phyloP scores from a whole-genome alignment of 2,113 vertebrate species.

The Nymphicus hollandicus region DNA sequence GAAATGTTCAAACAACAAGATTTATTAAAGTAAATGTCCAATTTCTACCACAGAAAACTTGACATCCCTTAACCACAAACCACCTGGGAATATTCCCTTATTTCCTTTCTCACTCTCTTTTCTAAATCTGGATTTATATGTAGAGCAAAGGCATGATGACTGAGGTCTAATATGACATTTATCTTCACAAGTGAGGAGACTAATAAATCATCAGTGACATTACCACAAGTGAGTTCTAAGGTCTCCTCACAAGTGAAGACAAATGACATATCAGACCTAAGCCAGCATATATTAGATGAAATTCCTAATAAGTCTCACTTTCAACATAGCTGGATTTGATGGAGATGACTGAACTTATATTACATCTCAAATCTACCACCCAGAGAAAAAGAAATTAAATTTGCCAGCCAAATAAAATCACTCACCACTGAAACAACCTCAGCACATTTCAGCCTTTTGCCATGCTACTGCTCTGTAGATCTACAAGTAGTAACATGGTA shows the following conservation, averaged over 20 bases:
- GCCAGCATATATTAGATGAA: slow-evolving; percentile 50
- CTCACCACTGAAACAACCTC: neutral
- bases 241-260: slow-evolving; percentile 57
- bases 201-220: slow-evolving; percentile 59
- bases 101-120: slow-evolving; percentile 2
- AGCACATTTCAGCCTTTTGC: neutral
- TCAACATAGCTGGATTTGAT: slow-evolving; percentile 1
- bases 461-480: neutral
- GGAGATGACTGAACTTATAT: neutral
- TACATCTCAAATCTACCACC: neutral
- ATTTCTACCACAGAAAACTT: slow-evolving; percentile 43
- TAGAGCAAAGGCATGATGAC: slow-evolving; percentile 32
- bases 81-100: slow-evolving; percentile 12
- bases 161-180: slow-evolving; percentile 56
- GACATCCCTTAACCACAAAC: slow-evolving; percentile 45
- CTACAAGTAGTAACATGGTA: neutral
- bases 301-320: slow-evolving; percentile 34
- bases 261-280: slow-evolving; percentile 29
- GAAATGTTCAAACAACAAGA: slow-evolving; percentile 51
- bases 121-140: slow-evolving; percentile 51
- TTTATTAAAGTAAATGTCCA: slow-evolving; percentile 61
- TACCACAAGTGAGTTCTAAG: slow-evolving; percentile 62
- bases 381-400: slow-evolving; percentile 5
- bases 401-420: neutral
- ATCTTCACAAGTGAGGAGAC: slow-evolving; percentile 57